Evolutionary conservation across 1,140 invertebrate genomes (phyloP).

Genomic region (Eubasilissa regina): DNA sequence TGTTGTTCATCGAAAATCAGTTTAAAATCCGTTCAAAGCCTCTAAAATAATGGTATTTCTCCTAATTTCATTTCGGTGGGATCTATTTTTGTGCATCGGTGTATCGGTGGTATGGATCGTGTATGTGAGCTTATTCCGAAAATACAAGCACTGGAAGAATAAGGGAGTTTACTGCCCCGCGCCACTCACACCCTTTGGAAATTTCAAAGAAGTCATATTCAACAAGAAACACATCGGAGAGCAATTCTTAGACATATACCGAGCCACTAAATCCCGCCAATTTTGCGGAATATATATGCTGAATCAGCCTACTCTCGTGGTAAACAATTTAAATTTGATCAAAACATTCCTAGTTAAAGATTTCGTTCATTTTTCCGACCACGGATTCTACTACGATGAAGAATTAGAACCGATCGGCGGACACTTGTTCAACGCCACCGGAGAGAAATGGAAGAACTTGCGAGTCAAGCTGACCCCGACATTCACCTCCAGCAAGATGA

Average conservation of each 20-base stretch:
- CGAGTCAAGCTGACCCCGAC: slow-evolving; percentile 62
- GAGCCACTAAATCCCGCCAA: slow-evolving; percentile 64
- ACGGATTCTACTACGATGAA: slow-evolving; percentile 71
- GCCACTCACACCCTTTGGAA: slow-evolving; percentile 31
- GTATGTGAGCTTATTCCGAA: slow-evolving; percentile 14
- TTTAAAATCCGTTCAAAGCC: too few relatives aligned
- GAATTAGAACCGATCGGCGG: slow-evolving; percentile 70
- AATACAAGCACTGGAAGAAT: slow-evolving; percentile 45
- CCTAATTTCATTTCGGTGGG: background rate
- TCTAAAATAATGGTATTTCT: background rate
- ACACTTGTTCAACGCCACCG: slow-evolving; percentile 70
- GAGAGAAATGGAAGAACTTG: slow-evolving; percentile 63
- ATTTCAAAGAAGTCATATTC: slow-evolving; percentile 62
- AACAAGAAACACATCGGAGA: background rate
- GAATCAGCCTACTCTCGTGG: slow-evolving; percentile 66
- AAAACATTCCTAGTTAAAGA: slow-evolving; percentile 76
- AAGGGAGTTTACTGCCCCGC: slow-evolving; percentile 33
- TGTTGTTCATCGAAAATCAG: too few relatives aligned
- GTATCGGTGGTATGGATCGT: background rate
- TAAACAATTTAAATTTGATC: slow-evolving; percentile 72
- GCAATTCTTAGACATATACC: slow-evolving; percentile 64
- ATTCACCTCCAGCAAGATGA: slow-evolving; percentile 64
- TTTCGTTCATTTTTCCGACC: slow-evolving; percentile 74
- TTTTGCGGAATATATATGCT: slow-evolving; percentile 68
- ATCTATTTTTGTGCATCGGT: background rate